Conservation (phyloP, 30 jellyfish, hydroid and myxozoan genomes). For the Aurelia aurita region DNA sequence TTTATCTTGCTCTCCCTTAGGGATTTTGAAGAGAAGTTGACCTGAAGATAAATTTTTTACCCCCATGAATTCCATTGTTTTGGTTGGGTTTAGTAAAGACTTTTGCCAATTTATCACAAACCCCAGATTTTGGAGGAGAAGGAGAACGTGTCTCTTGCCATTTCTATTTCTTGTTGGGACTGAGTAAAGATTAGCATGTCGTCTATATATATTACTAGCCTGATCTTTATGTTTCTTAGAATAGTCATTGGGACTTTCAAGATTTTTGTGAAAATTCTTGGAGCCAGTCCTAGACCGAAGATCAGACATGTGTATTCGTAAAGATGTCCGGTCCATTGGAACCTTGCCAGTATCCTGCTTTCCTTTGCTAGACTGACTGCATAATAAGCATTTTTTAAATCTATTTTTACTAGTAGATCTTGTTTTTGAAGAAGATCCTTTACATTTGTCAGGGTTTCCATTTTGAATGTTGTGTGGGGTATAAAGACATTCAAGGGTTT, state of each 20-base stretch:
- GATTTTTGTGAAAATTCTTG: too few relatives aligned
- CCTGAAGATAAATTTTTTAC: too few relatives aligned
- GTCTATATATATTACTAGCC: constrained; percentile 47
- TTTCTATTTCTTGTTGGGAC: constrained; percentile 14
- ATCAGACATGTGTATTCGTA: neutral
- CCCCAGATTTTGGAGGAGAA: neutral
- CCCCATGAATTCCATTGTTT: too few relatives aligned
- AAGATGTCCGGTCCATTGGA: neutral
- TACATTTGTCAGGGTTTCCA: neutral
- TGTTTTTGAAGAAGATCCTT: neutral
- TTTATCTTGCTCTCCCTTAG: too few relatives aligned
- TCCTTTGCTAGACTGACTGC: neutral
- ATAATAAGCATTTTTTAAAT: neutral
- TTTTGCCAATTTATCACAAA: too few relatives aligned
- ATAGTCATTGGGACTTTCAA: too few relatives aligned
- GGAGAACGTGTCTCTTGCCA: constrained; percentile 16
- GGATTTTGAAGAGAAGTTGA: too few relatives aligned
- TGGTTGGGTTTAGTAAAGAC: too few relatives aligned
- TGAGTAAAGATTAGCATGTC: constrained; percentile 31
- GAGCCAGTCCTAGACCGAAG: too few relatives aligned
- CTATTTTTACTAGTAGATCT: neutral
- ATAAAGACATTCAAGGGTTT: neutral
- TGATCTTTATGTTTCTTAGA: neutral
- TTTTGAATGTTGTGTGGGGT: neutral
- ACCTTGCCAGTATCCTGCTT: neutral